Percentiles rank a stretch among this genome's conserved stretches.
Conservation (phyloP, 2,888 invertebrate genomes). For the Tricholauxania praeusta region DNA sequence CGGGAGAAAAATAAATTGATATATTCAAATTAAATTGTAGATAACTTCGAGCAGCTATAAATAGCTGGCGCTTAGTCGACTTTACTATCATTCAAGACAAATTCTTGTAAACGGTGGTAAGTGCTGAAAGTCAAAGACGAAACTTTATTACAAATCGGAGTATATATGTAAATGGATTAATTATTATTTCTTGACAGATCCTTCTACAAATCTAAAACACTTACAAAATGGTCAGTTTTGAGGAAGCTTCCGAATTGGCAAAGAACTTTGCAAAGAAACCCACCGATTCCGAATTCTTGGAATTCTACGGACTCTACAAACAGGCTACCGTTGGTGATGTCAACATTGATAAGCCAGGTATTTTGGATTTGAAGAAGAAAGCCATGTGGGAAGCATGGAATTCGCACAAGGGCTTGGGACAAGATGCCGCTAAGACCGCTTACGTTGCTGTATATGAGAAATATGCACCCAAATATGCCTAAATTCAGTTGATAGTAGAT, state of each 20-base stretch:
- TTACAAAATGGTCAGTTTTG: constrained; percentile 69
- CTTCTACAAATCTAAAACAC: constrained; percentile 3
- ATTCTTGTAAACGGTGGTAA: constrained; percentile 11
- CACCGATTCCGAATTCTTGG: constrained; percentile 81
- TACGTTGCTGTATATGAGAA: constrained; percentile 79
- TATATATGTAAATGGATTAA: not conserved
- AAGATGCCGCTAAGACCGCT: constrained; percentile 83
- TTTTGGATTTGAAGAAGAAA: constrained; percentile 88
- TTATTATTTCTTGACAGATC: constrained; percentile 24
- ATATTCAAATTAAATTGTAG: constrained; percentile 21
- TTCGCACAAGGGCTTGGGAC: constrained; percentile 80
- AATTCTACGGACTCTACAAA: constrained; percentile 86
- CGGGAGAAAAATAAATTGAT: not conserved
- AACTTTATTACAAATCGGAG: not conserved
- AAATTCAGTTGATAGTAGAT: constrained; percentile 34
- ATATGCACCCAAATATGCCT: constrained; percentile 70
- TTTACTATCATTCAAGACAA: constrained; percentile 40
- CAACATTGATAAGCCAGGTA: constrained; percentile 85
- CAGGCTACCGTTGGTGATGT: constrained; percentile 85
- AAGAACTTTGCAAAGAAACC: constrained; percentile 82
- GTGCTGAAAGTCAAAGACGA: not conserved
- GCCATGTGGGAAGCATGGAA: constrained; percentile 96
- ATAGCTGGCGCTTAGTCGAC: constrained; percentile 9
- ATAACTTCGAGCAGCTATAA: constrained; percentile 30
- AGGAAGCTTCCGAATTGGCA: constrained; percentile 68